Percentiles rank a stretch among this genome's conserved stretches.
Evolutionary conservation across 2,888 invertebrate genomes (phyloP).

Genomic region (Ormyrus nitidulus): DNA sequence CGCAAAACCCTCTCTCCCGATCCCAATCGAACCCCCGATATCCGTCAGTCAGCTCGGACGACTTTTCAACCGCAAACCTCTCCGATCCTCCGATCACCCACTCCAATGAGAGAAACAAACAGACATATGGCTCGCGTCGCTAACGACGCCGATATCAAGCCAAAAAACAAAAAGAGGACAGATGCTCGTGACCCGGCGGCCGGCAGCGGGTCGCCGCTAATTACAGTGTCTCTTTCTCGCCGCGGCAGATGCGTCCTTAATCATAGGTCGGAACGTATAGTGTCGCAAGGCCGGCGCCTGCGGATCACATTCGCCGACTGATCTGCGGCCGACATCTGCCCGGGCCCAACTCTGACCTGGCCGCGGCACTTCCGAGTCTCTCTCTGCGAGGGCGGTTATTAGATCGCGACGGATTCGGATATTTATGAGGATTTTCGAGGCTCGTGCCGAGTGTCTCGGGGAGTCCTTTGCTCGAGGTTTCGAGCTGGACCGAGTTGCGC

Average conservation of each 20-base stretch:
- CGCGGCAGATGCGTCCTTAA: conserved; percentile 72
- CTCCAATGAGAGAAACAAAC: neutral
- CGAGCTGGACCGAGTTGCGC: no score
- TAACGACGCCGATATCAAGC: neutral
- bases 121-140: conserved; percentile 8
- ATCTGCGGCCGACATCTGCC: conserved; percentile 44
- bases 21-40: no score
- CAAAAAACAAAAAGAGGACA: neutral
- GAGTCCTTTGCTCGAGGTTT: no score
- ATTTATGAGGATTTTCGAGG: conserved; percentile 31
- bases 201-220: conserved; percentile 60
- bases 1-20: neutral
- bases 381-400: conserved; percentile 39
- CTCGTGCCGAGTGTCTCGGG: neutral
- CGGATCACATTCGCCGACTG: conserved; percentile 58
- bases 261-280: conserved; percentile 62
- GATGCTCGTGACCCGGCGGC: conserved; percentile 61
- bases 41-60: no score
- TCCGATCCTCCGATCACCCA: no score
- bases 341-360: neutral
- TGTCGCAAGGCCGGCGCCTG: conserved; percentile 57
- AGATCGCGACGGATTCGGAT: conserved; percentile 12
- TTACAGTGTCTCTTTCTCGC: conserved; percentile 63
- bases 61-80: no score
- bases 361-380: conserved; percentile 22